Percentiles rank a stretch among this genome's conserved stretches.
phyloP scores from a whole-genome alignment of 2,113 vertebrate genomes.

The Heterotis niloticus region DNA sequence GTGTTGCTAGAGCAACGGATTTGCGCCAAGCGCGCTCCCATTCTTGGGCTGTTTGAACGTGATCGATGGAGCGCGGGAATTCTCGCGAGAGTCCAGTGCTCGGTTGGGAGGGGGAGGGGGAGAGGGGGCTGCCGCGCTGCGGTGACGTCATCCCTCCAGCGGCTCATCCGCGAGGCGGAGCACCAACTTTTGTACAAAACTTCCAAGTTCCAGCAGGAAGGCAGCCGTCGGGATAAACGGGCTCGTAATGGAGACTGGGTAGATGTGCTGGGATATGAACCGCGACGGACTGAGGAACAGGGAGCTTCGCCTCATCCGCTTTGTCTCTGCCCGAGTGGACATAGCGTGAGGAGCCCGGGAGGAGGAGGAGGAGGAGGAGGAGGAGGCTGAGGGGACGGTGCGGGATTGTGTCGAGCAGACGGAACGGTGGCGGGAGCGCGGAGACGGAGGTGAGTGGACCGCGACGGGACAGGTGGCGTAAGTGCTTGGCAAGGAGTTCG shows the following conservation, averaged over 20 bases:
- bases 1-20: constrained; percentile 17
- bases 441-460: constrained; percentile 54
- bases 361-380: constrained; percentile 23
- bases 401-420: constrained; percentile 40
- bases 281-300: not conserved
- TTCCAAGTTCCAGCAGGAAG: constrained; percentile 53
- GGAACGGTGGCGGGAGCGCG: constrained; percentile 27
- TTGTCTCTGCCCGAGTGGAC: not conserved
- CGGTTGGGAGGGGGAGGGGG: constrained; percentile 36
- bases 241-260: constrained; percentile 21
- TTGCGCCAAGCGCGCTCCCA: not conserved
- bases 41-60: not conserved
- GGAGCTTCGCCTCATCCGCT: not conserved
- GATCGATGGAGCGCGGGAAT: not conserved
- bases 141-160: constrained; percentile 66
- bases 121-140: not conserved
- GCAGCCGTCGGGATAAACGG: constrained; percentile 27
- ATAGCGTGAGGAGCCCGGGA: constrained; percentile 26
- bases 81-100: constrained; percentile 60
- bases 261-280: not conserved
- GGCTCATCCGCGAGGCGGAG: constrained; percentile 62
- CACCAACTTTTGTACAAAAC: constrained; percentile 64
- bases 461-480: not conserved
- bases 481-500: no score
- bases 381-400: constrained; percentile 39